These are phyloP conservation scores for Perca flavescens DNA, from an alignment of 2,113 vertebrate species.

Conservation along the genomic window DNA sequence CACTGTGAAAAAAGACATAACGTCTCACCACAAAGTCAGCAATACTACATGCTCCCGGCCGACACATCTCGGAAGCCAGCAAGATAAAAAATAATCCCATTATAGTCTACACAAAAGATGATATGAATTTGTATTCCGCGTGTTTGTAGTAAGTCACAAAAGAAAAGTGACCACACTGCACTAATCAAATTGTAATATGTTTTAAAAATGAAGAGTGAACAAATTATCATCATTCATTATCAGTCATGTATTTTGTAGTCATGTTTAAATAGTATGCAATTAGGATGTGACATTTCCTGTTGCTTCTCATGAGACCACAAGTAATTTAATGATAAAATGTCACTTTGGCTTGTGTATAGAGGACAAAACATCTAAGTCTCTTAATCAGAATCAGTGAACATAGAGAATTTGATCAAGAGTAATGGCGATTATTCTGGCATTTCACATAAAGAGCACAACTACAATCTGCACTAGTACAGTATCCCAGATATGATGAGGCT, in stretches of 20 bases:
- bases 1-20: slow-evolving; percentile 14
- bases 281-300: not conserved
- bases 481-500: not conserved
- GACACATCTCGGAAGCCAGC: not conserved
- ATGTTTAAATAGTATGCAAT: slow-evolving; percentile 5
- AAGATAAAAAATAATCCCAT: slow-evolving; percentile 13
- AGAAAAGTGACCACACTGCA: slow-evolving; percentile 1
- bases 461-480: not conserved
- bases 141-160: slow-evolving; percentile 12
- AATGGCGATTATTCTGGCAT: not conserved
- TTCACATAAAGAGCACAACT: not conserved
- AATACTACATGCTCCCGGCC: not conserved
- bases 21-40: slow-evolving; percentile 15
- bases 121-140: not conserved
- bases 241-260: not conserved
- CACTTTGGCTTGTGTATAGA: not conserved
- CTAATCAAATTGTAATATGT: not conserved
- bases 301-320: not conserved
- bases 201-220: not conserved
- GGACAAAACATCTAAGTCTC: slow-evolving; percentile 16
- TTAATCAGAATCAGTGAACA: slow-evolving; percentile 20
- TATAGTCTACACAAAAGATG: not conserved
- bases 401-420: slow-evolving; percentile 2
- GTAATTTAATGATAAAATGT: not conserved
- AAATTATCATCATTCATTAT: slow-evolving; percentile 1